These are phyloP conservation scores for Sminthopsis crassicaudata DNA, from an alignment of 2,113 vertebrate genomes.

Conservation along the genomic window DNA sequence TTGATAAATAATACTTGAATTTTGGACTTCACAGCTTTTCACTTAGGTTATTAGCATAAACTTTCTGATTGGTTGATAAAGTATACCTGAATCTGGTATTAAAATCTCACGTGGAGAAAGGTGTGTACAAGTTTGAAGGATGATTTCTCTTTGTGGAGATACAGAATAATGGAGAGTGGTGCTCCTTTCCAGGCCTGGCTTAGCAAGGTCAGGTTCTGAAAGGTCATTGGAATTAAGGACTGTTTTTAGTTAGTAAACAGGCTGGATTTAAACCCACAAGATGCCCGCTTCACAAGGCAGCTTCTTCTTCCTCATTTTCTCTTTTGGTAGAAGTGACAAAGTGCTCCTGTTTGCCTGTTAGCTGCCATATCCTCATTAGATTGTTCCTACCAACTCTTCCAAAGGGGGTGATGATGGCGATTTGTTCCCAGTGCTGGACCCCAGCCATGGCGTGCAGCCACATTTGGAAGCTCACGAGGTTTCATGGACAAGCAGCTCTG, in stretches of 20 bases:
- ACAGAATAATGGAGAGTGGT: rapidly evolving
- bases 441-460: neutral
- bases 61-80: neutral
- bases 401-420: neutral
- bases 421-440: too few species aligned
- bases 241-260: neutral
- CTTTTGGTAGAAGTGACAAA: neutral
- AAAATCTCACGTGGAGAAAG: neutral
- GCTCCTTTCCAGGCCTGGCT: neutral
- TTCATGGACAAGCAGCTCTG: neutral
- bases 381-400: neutral
- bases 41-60: neutral
- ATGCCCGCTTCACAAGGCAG: neutral
- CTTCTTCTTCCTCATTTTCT: neutral
- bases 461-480: neutral
- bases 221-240: neutral
- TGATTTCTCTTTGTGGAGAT: neutral
- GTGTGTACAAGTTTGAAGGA: neutral
- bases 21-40: neutral
- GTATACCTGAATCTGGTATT: neutral
- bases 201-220: neutral
- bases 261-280: neutral
- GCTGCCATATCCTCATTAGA: neutral
- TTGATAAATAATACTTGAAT: too few species aligned
- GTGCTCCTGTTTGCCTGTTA: neutral